phyloP scores from a whole-genome alignment of 2,797 vertebrate genomes.

The Allobates femoralis region DNA sequence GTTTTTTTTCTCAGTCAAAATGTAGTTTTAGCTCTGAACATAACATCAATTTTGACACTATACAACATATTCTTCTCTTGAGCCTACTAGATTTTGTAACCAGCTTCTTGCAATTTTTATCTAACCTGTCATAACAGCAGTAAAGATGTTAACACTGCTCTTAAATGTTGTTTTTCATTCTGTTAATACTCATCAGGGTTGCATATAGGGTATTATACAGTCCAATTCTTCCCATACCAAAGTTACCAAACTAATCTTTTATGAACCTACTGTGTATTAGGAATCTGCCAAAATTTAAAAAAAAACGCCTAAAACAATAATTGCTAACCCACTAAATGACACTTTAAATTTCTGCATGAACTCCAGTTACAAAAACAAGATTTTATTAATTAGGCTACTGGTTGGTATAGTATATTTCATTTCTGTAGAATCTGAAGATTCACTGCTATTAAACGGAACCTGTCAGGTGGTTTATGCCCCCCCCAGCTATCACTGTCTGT shows the following conservation, averaged over 20 bases:
- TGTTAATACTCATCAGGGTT: not conserved
- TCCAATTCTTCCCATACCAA: not conserved
- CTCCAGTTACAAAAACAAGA: too few relatives aligned
- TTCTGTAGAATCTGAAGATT: too few relatives aligned
- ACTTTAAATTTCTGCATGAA: too few relatives aligned
- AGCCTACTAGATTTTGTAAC: not conserved
- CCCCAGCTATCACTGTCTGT: too few relatives aligned
- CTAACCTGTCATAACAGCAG: not conserved
- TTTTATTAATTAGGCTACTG: too few relatives aligned
- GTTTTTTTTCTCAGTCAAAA: not conserved
- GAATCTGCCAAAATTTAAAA: too few relatives aligned
- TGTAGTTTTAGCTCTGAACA: not conserved
- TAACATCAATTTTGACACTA: too few relatives aligned
- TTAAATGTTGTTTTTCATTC: not conserved
- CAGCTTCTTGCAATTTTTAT: not conserved
- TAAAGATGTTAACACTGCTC: too few relatives aligned
- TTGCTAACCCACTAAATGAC: not conserved
- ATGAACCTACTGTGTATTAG: not conserved
- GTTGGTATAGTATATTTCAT: too few relatives aligned
- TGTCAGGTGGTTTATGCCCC: too few relatives aligned
- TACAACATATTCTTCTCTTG: too few relatives aligned
- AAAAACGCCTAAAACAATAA: not conserved
- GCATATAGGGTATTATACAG: not conserved
- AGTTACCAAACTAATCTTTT: not conserved
- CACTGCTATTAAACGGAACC: too few relatives aligned